phyloP scores from a whole-genome alignment of 2,888 invertebrate species.

The Drosophila rellima region DNA sequence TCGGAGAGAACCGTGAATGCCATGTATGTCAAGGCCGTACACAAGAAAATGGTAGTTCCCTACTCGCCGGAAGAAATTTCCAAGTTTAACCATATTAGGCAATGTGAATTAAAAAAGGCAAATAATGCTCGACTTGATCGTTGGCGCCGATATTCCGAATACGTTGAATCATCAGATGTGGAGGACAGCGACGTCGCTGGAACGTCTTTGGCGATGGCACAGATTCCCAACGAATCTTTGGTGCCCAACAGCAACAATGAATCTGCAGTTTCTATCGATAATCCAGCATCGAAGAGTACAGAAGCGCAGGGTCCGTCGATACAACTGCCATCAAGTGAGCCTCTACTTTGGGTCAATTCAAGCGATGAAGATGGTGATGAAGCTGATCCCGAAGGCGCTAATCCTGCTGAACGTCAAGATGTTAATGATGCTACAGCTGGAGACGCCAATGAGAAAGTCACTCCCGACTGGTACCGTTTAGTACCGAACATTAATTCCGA shows the following conservation, averaged over 20 bases:
- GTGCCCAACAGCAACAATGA: neutral
- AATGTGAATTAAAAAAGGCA: constrained; percentile 46
- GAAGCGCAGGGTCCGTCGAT: neutral
- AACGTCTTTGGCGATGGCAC: constrained; percentile 13
- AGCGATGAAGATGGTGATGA: neutral
- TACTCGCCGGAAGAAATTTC: constrained; percentile 32
- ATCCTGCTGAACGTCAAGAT: neutral
- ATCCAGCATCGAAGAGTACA: neutral
- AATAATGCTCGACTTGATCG: constrained; percentile 52
- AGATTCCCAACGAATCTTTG: neutral
- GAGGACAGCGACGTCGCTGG: neutral
- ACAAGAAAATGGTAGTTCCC: constrained; percentile 50
- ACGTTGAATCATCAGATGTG: neutral
- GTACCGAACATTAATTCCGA: constrained; percentile 37
- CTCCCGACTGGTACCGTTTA: constrained; percentile 27
- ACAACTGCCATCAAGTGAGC: neutral
- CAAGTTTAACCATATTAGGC: constrained; percentile 19
- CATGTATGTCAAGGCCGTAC: constrained; percentile 57
- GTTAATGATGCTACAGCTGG: neutral
- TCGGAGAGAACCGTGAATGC: constrained; percentile 50
- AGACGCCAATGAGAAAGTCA: no score
- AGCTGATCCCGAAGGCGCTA: neutral
- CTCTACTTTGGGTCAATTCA: constrained; percentile 9
- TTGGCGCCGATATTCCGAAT: constrained; percentile 33
- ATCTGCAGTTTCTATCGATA: neutral